A percentile compares a stretch with the other conserved stretches of the same genome.
These are phyloP conservation scores for Diplazon laetatorius DNA, from an alignment of 2,888 invertebrate species.

Conservation along the genomic window DNA sequence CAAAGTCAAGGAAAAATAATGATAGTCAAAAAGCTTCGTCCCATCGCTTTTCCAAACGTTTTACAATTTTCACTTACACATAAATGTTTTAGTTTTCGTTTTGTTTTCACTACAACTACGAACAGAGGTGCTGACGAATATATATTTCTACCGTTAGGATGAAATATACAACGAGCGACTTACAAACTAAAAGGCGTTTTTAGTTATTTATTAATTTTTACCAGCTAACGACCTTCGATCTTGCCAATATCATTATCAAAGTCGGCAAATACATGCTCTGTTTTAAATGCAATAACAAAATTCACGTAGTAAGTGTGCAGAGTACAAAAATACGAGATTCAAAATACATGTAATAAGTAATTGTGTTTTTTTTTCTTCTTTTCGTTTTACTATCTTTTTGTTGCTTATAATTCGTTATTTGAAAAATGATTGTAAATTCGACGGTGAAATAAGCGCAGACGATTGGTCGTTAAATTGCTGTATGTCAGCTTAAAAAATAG, in stretches of 20 bases:
- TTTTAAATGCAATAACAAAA: constrained; percentile 12
- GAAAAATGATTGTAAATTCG: constrained; percentile 10
- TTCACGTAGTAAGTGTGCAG: constrained; percentile 32
- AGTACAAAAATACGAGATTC: constrained; percentile 55
- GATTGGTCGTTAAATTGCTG: constrained; percentile 7
- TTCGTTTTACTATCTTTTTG: neutral
- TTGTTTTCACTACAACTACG: neutral
- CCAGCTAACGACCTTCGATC: neutral
- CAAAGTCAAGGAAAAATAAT: too few relatives aligned
- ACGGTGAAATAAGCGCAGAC: neutral
- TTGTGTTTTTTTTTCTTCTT: neutral
- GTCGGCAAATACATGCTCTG: neutral
- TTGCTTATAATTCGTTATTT: constrained; percentile 3
- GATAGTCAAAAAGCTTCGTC: too few relatives aligned
- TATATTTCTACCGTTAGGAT: constrained; percentile 8
- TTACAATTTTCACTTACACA: neutral
- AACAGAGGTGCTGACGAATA: neutral
- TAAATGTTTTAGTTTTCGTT: too few relatives aligned
- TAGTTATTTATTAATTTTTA: too few relatives aligned
- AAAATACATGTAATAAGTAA: constrained; percentile 11
- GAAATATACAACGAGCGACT: neutral
- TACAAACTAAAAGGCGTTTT: neutral
- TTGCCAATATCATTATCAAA: neutral
- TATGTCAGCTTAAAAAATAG: constrained; percentile 5
- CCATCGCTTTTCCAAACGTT: neutral